Conservation (phyloP, 2,888 invertebrate genomes). For the Limenitis camilla region DNA sequence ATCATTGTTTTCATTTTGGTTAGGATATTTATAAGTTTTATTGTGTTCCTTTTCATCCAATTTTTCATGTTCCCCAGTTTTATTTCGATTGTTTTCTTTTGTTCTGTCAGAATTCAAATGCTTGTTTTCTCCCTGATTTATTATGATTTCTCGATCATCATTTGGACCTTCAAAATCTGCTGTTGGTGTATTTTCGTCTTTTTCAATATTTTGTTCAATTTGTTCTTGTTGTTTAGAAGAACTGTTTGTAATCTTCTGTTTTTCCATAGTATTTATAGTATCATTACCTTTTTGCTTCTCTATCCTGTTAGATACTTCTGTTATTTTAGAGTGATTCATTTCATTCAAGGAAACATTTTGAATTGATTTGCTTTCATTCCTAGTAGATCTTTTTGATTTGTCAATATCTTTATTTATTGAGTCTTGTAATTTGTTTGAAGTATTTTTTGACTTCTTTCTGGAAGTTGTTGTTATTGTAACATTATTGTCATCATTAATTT, state of each 20-base stretch:
- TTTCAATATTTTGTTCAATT: slow-evolving; percentile 8
- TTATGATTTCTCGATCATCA: slow-evolving; percentile 19
- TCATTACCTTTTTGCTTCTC: too few relatives aligned
- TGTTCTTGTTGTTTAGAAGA: not conserved
- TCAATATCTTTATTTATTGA: too few relatives aligned
- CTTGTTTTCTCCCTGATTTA: slow-evolving; percentile 1
- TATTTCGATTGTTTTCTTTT: slow-evolving; percentile 5
- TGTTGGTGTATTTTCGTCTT: slow-evolving; percentile 13
- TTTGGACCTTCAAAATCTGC: slow-evolving; percentile 13
- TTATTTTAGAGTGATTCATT: not conserved
- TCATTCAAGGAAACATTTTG: too few relatives aligned
- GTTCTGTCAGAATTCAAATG: not conserved
- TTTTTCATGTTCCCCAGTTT: slow-evolving; percentile 11
- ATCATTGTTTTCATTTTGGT: slow-evolving; percentile 9
- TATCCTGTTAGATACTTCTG: not conserved
- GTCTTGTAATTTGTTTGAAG: too few relatives aligned
- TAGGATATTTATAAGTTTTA: slow-evolving; percentile 22
- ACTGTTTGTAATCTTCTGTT: too few relatives aligned
- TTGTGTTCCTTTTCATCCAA: slow-evolving; percentile 15
- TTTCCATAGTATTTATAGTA: too few relatives aligned
- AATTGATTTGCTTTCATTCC: too few relatives aligned
- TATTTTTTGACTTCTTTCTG: too few relatives aligned
- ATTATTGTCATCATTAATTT: not conserved
- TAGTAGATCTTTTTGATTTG: too few relatives aligned
- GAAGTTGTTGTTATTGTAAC: not conserved